Evolutionary conservation across 2,797 vertebrate species (phyloP).

Genomic region (Lithobates sylvaticus): DNA sequence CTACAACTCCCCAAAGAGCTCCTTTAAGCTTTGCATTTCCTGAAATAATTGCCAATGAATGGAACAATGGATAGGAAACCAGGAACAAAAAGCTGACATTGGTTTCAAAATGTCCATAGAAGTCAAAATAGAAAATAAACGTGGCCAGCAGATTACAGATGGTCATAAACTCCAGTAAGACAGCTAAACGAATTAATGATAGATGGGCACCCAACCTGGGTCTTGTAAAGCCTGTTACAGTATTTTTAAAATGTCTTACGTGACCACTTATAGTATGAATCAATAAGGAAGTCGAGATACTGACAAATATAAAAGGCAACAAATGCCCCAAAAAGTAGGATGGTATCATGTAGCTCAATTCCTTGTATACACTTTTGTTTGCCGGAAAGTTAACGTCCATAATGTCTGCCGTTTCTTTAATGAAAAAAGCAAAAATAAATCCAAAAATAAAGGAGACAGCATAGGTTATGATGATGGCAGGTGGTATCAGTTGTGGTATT

Average conservation of each 20-base stretch:
- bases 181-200: not conserved
- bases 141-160: not conserved
- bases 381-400: not conserved
- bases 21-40: conserved; percentile 17
- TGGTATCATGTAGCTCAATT: not conserved
- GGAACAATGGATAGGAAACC: not conserved
- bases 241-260: not conserved
- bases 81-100: not conserved
- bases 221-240: not conserved
- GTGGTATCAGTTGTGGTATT: not conserved
- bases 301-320: conserved; percentile 1
- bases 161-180: conserved; percentile 4
- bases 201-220: conserved; percentile 23
- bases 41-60: conserved; percentile 10
- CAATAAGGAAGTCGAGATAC: not conserved
- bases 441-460: not conserved
- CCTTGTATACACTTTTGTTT: not conserved
- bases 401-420: not conserved
- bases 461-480: not conserved
- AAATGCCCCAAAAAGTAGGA: not conserved
- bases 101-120: not conserved
- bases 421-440: not conserved
- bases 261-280: not conserved
- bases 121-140: not conserved
- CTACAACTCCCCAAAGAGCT: not conserved